Base-by-base conservation (phyloP, 1,140 invertebrate species). In the Drosophila ogumai region DNA sequence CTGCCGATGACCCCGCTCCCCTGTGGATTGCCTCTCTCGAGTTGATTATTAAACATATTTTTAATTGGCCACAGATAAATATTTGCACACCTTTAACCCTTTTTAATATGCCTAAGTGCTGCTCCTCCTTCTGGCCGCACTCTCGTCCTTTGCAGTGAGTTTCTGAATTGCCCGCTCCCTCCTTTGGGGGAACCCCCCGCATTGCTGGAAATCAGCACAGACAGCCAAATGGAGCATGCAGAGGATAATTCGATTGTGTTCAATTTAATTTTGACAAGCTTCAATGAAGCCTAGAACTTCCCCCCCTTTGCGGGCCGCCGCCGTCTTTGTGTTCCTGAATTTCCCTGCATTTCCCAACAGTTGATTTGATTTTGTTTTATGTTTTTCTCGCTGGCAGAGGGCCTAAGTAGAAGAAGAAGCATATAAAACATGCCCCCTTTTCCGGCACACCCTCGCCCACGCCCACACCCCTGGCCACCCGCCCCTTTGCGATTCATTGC, bases 231-330 rank as follows among this genome's bases (percentile, higher is more conserved):
- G 79, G 85, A 86, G 86, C 86, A 82, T 87, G 66, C 82, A 81
- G 59, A 72, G 77, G 74, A 91, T 91, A 91, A 91, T 91, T 91
- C 82, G 90, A 91, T 91, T 91, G 90, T 90, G 90, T 91, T 91
- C 90, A 91, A 91, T 91, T 91, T 91, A 91, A 91, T 91, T 91
- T 91, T 91, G 91, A 91, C 90, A 91, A 91, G 90, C 90, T 91
- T 87, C 90, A 86, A 76, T 91, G 84, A 72, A 72, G 69, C 67
- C 67, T 34, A 49, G 69, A 34, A 72, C 47, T 44, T 22, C 36
- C 28, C 10, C 32, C 32, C 38, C 59, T 17, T 49, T 49, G 47
- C 47, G 8, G 25, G 12, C 32, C 19, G 10, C 55, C n/a, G 22
- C 19, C 22, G 66, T 72, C 40, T 64, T 61, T 56, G 49, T 44